phyloP scores from a whole-genome alignment of 1,140 invertebrate genomes.

The Ceratina australensis region DNA sequence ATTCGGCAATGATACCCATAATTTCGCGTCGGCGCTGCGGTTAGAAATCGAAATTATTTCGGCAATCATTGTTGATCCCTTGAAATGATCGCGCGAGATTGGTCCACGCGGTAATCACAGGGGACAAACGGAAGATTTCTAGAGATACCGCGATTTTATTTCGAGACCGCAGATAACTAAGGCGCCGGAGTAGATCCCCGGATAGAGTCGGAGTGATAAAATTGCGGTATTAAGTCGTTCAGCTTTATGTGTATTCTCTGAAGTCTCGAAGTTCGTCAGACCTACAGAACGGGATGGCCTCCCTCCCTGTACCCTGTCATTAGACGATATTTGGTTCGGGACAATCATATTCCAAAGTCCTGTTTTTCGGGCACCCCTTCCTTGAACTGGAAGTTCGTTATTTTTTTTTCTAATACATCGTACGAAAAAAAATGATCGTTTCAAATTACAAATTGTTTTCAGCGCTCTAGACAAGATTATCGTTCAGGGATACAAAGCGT shows the following conservation, averaged over 20 bases:
- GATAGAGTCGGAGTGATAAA: slow-evolving; percentile 76
- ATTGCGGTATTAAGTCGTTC: slow-evolving; percentile 80
- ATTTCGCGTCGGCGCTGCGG: background rate
- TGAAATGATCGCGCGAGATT: slow-evolving; percentile 30
- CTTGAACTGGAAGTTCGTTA: slow-evolving; percentile 40
- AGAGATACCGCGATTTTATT: slow-evolving; percentile 78
- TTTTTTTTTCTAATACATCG: slow-evolving; percentile 20
- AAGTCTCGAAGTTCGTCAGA: slow-evolving; percentile 73
- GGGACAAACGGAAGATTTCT: slow-evolving; percentile 61
- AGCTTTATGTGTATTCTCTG: slow-evolving; percentile 80
- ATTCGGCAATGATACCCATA: background rate
- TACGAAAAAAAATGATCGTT: background rate
- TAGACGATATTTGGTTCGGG: slow-evolving; percentile 76
- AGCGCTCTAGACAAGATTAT: slow-evolving; percentile 98
- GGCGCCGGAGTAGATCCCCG: slow-evolving; percentile 55
- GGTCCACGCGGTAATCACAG: slow-evolving; percentile 48
- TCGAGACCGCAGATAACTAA: slow-evolving; percentile 75
- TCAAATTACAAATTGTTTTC: slow-evolving; percentile 57
- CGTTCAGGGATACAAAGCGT: slow-evolving; percentile 96
- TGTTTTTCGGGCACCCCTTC: slow-evolving; percentile 44
- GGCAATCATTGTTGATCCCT: slow-evolving; percentile 22
- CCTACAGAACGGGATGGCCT: slow-evolving; percentile 62
- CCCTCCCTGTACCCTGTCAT: slow-evolving; percentile 74
- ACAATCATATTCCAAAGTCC: slow-evolving; percentile 74
- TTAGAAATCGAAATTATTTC: slow-evolving; percentile 27